Percentiles rank a stretch among this genome's conserved stretches.
Conservation (phyloP, 2,888 invertebrate genomes). For the Orthosia gothica region DNA sequence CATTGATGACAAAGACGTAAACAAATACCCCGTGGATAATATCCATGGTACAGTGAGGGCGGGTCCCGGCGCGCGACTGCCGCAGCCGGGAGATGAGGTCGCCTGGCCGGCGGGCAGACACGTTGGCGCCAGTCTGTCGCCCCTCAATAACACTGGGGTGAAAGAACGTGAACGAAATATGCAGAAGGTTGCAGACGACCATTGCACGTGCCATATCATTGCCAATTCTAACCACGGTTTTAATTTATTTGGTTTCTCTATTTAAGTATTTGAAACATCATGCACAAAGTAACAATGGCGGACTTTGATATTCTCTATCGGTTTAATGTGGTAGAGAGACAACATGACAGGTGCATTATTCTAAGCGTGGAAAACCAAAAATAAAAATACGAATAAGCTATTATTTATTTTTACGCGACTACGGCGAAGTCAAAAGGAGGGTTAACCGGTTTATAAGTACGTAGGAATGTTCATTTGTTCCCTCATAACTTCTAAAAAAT, state of each 20-base stretch:
- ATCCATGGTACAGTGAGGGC: constrained; percentile 83
- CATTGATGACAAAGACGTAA: constrained; percentile 74
- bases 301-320: too few relatives aligned
- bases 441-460: too few relatives aligned
- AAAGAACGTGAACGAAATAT: constrained; percentile 44
- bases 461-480: too few relatives aligned
- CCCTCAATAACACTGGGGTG: constrained; percentile 54
- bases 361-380: too few relatives aligned
- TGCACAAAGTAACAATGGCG: too few relatives aligned
- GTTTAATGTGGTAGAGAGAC: too few relatives aligned
- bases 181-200: constrained; percentile 25
- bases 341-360: too few relatives aligned
- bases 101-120: constrained; percentile 82
- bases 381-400: too few relatives aligned
- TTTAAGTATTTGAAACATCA: too few relatives aligned
- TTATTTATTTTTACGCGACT: too few relatives aligned
- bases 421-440: too few relatives aligned
- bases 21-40: constrained; percentile 69
- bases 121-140: constrained; percentile 84
- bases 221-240: background rate
- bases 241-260: background rate
- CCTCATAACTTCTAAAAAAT: too few relatives aligned
- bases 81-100: constrained; percentile 76
- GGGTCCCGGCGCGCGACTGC: constrained; percentile 85
- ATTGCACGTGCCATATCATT: background rate